A percentile compares a stretch with the other conserved stretches of the same genome.
Evolutionary conservation across 2,797 vertebrate species (phyloP).

Genomic region (Periparus ater): DNA sequence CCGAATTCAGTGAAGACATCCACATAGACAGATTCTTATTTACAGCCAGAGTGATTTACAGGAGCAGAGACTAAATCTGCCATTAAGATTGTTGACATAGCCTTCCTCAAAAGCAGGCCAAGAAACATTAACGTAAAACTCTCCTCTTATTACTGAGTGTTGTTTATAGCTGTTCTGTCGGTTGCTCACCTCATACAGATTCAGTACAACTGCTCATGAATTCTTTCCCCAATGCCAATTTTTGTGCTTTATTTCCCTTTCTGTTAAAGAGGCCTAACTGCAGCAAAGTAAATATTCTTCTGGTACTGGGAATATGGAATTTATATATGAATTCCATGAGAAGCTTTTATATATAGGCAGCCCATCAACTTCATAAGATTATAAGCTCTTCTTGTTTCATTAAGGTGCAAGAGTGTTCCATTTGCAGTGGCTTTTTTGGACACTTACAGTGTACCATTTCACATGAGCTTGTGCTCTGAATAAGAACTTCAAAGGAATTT

Average conservation of each 20-base stretch:
- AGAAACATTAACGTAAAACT: conserved; percentile 15
- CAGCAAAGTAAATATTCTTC: neutral
- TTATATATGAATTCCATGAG: conserved; percentile 15
- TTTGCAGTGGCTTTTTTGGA: neutral
- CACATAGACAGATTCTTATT: conserved; percentile 18
- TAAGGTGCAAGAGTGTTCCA: neutral
- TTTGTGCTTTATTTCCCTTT: conserved; percentile 35
- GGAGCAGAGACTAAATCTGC: conserved; percentile 19
- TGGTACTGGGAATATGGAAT: neutral
- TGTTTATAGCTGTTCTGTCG: conserved; percentile 13
- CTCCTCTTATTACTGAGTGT: neutral
- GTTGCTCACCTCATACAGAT: neutral
- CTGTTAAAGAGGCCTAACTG: conserved; percentile 19
- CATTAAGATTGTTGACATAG: conserved; percentile 35
- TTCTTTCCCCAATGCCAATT: neutral
- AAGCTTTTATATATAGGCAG: neutral
- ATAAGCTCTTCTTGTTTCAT: conserved; percentile 19
- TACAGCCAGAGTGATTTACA: conserved; percentile 35
- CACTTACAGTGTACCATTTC: neutral
- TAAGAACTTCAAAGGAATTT: conserved; percentile 5
- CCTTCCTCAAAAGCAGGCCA: neutral
- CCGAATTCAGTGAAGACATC: neutral
- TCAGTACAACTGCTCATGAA: neutral
- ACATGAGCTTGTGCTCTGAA: neutral
- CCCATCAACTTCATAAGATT: neutral